phyloP scores from a whole-genome alignment of 2,797 vertebrate genomes.

The Podarcis lilfordi region DNA sequence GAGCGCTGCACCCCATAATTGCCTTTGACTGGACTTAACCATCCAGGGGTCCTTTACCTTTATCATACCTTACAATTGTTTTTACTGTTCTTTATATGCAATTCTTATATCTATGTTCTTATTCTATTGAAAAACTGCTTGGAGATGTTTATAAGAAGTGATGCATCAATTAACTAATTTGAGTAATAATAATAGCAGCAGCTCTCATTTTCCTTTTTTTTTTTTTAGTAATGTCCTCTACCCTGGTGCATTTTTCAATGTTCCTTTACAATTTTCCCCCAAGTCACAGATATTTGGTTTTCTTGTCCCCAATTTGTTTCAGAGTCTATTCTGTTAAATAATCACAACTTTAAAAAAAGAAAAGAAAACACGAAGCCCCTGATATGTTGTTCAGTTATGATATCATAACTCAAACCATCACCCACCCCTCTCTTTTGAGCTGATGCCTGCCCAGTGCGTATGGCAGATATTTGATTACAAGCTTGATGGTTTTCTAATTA shows the following conservation, averaged over 20 bases:
- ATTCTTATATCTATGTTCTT: too few relatives aligned
- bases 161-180: too few relatives aligned
- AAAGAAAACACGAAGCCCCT: not conserved
- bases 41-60: too few relatives aligned
- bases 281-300: not conserved
- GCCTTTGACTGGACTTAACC: too few relatives aligned
- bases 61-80: too few relatives aligned
- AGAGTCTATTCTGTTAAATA: not conserved
- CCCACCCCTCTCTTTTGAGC: not conserved
- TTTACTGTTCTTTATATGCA: too few relatives aligned
- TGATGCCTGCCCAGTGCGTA: not conserved
- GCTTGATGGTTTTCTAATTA: conserved; percentile 30
- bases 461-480: conserved; percentile 22
- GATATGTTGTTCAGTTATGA: not conserved
- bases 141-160: too few relatives aligned
- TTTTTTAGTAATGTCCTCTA: not conserved
- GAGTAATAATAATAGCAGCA: too few relatives aligned
- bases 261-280: not conserved
- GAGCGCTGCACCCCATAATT: accelerated
- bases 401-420: not conserved
- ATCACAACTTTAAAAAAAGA: not conserved
- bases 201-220: too few relatives aligned
- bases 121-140: too few relatives aligned
- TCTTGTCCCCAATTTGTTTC: not conserved
- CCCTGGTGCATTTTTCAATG: not conserved